Conservation (phyloP, 1,140 invertebrate genomes). For the Brachionus calyciflorus region DNA sequence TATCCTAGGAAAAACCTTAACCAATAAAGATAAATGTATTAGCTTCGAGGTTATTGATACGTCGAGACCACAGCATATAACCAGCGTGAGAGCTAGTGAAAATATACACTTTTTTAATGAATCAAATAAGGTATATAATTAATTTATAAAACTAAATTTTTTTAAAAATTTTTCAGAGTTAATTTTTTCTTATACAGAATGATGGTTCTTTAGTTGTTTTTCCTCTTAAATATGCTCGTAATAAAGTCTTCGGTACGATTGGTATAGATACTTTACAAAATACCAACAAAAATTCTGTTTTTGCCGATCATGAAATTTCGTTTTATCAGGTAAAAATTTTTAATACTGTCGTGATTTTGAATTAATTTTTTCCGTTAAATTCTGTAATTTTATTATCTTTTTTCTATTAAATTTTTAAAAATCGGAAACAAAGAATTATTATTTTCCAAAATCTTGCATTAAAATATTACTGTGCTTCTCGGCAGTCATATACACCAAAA, state of each 20-base stretch:
- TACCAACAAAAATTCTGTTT: conserved; percentile 55
- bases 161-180: background rate
- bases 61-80: conserved; percentile 59
- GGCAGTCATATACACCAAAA: too few relatives aligned
- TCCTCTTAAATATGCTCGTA: conserved; percentile 56
- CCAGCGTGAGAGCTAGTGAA: conserved; percentile 56
- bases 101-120: conserved; percentile 59
- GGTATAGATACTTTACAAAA: conserved; percentile 59
- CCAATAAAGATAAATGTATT: conserved; percentile 49
- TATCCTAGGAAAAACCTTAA: conserved; percentile 55
- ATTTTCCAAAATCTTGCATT: too few relatives aligned
- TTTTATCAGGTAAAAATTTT: conserved; percentile 59
- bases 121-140: conserved; percentile 49
- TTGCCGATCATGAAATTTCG: conserved; percentile 60
- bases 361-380: too few relatives aligned
- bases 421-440: too few relatives aligned
- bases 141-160: background rate
- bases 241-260: conserved; percentile 59
- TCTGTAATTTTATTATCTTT: too few relatives aligned
- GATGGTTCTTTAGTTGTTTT: conserved; percentile 3
- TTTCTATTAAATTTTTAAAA: too few relatives aligned
- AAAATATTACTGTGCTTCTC: too few relatives aligned
- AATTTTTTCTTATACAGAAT: background rate
- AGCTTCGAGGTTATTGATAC: conserved; percentile 57
- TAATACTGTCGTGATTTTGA: too few relatives aligned